A percentile compares a stretch with the other conserved stretches of the same genome.
phyloP scores from a whole-genome alignment of 2,888 invertebrate genomes.

The Omphaloscelis lunosa region DNA sequence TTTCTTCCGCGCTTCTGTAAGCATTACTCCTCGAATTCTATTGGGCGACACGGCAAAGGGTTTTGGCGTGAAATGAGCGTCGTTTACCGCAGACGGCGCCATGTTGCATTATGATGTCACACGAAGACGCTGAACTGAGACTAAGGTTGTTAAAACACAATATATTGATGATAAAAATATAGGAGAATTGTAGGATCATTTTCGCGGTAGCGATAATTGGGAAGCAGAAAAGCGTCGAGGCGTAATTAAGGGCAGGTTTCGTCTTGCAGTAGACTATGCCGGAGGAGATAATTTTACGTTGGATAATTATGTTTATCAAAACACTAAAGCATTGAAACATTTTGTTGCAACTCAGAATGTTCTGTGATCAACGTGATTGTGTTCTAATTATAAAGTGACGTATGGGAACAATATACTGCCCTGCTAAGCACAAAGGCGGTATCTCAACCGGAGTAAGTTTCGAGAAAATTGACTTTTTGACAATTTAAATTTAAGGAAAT shows the following conservation, averaged over 20 bases:
- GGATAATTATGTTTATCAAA: neutral
- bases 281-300: neutral
- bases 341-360: neutral
- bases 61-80: conserved; percentile 41
- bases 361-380: neutral
- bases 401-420: too few species aligned
- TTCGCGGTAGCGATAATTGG: neutral
- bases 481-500: too few species aligned
- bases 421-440: too few species aligned
- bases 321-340: neutral
- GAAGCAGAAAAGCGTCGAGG: neutral
- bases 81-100: conserved; percentile 39
- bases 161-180: conserved; percentile 8
- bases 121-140: conserved; percentile 8
- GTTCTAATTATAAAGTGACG: neutral
- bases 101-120: conserved; percentile 37
- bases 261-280: neutral
- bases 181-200: neutral
- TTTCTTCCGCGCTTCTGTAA: conserved; percentile 21
- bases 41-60: conserved; percentile 20
- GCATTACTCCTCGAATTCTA: conserved; percentile 42
- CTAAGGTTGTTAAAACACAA: conserved; percentile 14
- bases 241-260: conserved; percentile 3
- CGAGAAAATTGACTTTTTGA: too few species aligned
- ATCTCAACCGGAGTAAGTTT: too few species aligned